These are phyloP conservation scores for Myiozetetes cayanensis DNA, from an alignment of 2,113 vertebrate species.

Conservation along the genomic window DNA sequence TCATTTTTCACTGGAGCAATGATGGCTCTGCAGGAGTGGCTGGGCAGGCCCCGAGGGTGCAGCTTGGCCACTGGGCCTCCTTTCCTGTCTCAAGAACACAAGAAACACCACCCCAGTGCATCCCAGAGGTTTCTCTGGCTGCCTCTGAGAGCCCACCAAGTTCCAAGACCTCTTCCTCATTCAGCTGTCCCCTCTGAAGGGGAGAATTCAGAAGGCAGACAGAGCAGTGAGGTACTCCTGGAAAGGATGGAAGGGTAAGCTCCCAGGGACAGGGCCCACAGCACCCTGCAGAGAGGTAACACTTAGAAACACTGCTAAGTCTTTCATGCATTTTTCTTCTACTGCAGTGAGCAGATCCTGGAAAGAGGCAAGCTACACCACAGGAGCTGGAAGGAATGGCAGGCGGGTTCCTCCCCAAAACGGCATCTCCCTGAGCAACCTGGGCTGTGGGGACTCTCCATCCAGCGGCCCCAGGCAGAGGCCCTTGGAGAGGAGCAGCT, in stretches of 20 bases:
- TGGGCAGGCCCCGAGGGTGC: neutral
- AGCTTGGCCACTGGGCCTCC: neutral
- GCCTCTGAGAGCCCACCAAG: neutral
- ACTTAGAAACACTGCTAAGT: neutral
- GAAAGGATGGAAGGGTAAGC: neutral
- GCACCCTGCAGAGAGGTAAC: neutral
- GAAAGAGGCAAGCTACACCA: neutral
- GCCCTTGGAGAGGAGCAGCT: accelerated
- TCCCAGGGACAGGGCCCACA: neutral
- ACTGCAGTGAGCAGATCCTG: neutral
- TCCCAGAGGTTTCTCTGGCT: neutral
- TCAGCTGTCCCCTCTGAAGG: neutral
- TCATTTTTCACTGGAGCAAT: neutral
- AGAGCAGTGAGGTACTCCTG: neutral
- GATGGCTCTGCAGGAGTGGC: neutral
- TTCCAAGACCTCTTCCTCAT: neutral
- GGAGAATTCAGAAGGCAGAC: neutral
- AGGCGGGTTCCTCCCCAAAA: neutral
- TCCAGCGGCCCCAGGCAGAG: accelerated
- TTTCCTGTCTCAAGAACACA: neutral
- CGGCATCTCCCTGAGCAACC: neutral
- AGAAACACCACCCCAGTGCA: neutral
- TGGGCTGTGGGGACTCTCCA: neutral
- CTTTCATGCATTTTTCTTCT: neutral
- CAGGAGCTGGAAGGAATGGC: neutral